Percentiles rank a stretch among this genome's conserved stretches.
phyloP scores from a whole-genome alignment of 2,797 vertebrate species.

The Coracias cyanogaster region DNA sequence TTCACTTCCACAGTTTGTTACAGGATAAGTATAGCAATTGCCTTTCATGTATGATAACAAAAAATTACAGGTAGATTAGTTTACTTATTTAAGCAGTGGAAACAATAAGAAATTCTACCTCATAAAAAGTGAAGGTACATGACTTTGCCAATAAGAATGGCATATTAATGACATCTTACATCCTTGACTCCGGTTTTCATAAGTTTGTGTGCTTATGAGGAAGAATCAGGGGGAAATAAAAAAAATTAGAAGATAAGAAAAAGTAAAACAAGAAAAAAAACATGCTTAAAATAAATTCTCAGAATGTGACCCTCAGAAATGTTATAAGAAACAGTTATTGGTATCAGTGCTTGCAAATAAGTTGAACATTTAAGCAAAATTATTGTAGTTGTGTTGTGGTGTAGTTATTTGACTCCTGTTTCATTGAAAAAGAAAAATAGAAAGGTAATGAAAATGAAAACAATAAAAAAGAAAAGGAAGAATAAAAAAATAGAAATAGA shows the following conservation, averaged over 20 bases:
- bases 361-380: neutral
- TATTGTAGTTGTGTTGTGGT: neutral
- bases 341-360: neutral
- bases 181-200: neutral
- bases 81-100: neutral
- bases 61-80: neutral
- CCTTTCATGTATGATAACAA: neutral
- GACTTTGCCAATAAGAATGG: neutral
- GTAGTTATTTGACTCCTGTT: neutral
- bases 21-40: neutral
- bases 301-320: neutral
- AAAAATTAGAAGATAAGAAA: neutral
- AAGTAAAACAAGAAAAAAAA: neutral
- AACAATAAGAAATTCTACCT: neutral
- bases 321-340: neutral
- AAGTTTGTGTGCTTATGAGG: neutral
- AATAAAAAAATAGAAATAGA: rapidly evolving
- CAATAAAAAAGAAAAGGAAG: neutral
- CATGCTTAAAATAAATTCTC: neutral
- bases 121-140: neutral
- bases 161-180: neutral
- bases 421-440: rapidly evolving
- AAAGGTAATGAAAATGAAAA: too few relatives aligned
- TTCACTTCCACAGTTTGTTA: neutral
- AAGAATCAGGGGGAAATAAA: neutral